Evolutionary conservation across 2,113 vertebrate species (phyloP), one percentile per base, ranked within the genome.

Genomic region (Anoplopoma fimbria): DNA sequence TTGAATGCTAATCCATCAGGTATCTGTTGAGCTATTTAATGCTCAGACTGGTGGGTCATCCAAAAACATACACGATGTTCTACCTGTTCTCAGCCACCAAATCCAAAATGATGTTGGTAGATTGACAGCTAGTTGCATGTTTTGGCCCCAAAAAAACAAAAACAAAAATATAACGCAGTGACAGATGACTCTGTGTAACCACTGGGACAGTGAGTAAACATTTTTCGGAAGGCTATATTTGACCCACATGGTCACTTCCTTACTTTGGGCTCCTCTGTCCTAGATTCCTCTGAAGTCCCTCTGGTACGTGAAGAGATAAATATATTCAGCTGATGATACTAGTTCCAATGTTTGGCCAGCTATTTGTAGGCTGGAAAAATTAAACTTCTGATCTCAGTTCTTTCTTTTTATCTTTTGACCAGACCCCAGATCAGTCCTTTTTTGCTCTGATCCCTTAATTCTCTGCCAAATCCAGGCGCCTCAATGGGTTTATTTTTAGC

Each of bases 401-500:
- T 70, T 38, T 75, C 40, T 53, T 67, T n/a, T 33, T 83, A 40
- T 72, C 70, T 51, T 40, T 45, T 42, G 53, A 36, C 31, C 65
- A 75, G 53, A 85, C 60, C 64, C 64, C 33, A 31, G 79, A 55
- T 62, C 69, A 80, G 72, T 21, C 57, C 47, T 75, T 8, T 75
- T 68, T 42, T 68, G 13, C 60, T 62, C 3, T 0, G 3, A 57
- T 68, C 69, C 27, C 12, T 79, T 81, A 40, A 68, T 84, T 88
- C 69, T 65, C 79, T 61, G 63, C 69, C 78, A 88, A 81, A 75
- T 69, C 68, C 72, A 34, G 70, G 73, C 33, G 21, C 73, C 53
- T 31, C 14, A 15, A 70, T 78, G 70, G 29, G 29, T 69, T 88
- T 88, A 83, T 87, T 85, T 83, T 84, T 82, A 88, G 86, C 67